Evolutionary conservation across 92 coral and sea anemone species (phyloP), one percentile per base, ranked within the genome.

Genomic region (Micromussa lordhowensis): DNA sequence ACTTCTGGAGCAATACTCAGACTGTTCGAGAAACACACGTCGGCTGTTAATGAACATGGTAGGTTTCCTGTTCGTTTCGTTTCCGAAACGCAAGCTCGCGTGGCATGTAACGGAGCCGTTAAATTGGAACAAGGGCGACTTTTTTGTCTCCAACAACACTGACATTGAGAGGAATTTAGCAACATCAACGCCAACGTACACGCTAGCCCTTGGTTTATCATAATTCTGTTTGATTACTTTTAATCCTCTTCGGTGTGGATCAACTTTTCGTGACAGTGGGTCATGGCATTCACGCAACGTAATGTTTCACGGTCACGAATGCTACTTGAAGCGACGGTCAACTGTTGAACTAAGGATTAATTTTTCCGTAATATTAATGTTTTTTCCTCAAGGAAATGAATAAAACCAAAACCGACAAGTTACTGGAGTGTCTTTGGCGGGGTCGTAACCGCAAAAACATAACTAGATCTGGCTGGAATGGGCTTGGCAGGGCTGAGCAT

Each of bases 51-150:
- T 40, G 2, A 75, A 75, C 68, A 61, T 24, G 68, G 68, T 7
- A 0, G 64, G 5, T 24, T 24, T 19, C 15, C 34, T 32, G 32
- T 12, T 73, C 24, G 24, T 74, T 13, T 28, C 57, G 61, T 76
- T 76, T 36, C 58, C 58, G 31, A 34, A 30, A 28, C 82, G 64
- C 24, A 26, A 81, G 59, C 30, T 88, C 82, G 91, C 91, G 80
- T 88, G 87, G 74, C 71, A 24, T 22, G 34, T 68, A n/a, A 73
- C 72, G 40, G 48, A 38, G 77, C n/a, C 57, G 11, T 38, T 24
- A 63, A 16, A 35, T 54, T 64, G 87, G 83, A 82, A 77, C 73
- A 28, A 28, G n/a, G 38, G 64, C 40, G 80, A 48, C n/a, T 40
- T 70, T 70, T 21, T 17, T 49, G 34, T 26, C 40, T 77, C 72